Evolutionary conservation across 2,888 invertebrate species (phyloP).

Genomic region (Cephalotes varians): DNA sequence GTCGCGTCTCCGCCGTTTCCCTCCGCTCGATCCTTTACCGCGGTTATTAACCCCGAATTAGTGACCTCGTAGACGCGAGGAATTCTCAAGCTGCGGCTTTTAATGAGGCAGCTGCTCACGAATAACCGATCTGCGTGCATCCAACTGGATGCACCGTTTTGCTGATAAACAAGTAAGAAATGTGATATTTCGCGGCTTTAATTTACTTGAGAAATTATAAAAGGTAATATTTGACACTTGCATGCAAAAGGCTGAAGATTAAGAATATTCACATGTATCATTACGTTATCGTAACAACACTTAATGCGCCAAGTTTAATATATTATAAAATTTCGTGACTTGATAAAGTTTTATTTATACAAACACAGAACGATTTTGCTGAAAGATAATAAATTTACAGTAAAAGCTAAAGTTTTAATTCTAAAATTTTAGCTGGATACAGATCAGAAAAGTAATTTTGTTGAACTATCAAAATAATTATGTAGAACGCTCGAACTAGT

Average conservation of each 20-base stretch:
- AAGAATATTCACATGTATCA: background rate
- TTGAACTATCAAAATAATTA: too few species aligned
- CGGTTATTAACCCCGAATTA: constrained; percentile 77
- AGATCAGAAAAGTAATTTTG: too few species aligned
- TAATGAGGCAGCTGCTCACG: constrained; percentile 25
- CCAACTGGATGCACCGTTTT: constrained; percentile 8
- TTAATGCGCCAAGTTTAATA: background rate
- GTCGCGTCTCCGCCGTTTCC: constrained; percentile 47
- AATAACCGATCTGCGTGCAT: constrained; percentile 12
- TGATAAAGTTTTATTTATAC: background rate
- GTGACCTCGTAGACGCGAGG: constrained; percentile 53
- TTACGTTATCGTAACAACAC: background rate
- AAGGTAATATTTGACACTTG: constrained; percentile 7
- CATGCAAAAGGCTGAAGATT: background rate
- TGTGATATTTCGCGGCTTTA: constrained; percentile 38
- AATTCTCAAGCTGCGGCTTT: constrained; percentile 62
- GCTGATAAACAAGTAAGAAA: constrained; percentile 19
- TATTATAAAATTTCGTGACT: background rate
- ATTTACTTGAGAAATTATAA: constrained; percentile 28
- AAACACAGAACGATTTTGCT: too few species aligned
- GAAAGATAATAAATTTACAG: too few species aligned
- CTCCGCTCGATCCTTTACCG: constrained; percentile 60
- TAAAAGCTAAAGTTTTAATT: too few species aligned
- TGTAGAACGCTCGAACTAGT: too few species aligned
- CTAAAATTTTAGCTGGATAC: too few species aligned